These are phyloP conservation scores for Liolophura sinensis DNA, from an alignment of 1,140 invertebrate species.

Conservation along the genomic window DNA sequence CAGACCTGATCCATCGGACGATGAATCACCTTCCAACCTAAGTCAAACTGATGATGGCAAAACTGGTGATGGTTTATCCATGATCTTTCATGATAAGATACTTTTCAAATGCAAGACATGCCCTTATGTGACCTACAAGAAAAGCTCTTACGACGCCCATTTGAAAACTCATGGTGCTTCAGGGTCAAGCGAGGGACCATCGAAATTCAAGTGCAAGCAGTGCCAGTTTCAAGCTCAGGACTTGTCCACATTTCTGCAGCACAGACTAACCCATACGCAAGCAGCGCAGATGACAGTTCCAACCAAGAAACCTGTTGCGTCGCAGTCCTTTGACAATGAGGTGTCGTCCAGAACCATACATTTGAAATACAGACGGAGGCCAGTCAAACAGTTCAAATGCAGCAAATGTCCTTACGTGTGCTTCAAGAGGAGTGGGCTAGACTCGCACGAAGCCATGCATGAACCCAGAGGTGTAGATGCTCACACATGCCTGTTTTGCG, in stretches of 20 bases:
- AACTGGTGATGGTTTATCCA: neutral
- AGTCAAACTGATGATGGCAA: neutral
- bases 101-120: conserved; percentile 41
- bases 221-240: conserved; percentile 44
- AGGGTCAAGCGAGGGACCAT: conserved; percentile 9
- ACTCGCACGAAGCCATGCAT: conserved; percentile 43
- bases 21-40: no score
- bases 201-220: conserved; percentile 46
- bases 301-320: conserved; percentile 1
- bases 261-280: conserved; percentile 37
- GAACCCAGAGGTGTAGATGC: conserved; percentile 24
- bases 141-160: conserved; percentile 33
- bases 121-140: conserved; percentile 36
- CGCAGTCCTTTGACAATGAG: conserved; percentile 12
- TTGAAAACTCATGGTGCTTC: conserved; percentile 29
- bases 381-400: conserved; percentile 43
- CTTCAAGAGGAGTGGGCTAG: conserved; percentile 33
- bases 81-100: neutral
- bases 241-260: conserved; percentile 45
- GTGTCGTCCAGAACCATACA: conserved; percentile 33
- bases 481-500: conserved; percentile 43
- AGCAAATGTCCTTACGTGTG: conserved; percentile 42
- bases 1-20: no score
- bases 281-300: conserved; percentile 5
- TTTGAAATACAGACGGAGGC: conserved; percentile 44